A percentile compares a stretch with the other conserved stretches of the same genome.
Conservation (phyloP, 2,113 vertebrate species). For the Plecturocebus donacophilus region DNA sequence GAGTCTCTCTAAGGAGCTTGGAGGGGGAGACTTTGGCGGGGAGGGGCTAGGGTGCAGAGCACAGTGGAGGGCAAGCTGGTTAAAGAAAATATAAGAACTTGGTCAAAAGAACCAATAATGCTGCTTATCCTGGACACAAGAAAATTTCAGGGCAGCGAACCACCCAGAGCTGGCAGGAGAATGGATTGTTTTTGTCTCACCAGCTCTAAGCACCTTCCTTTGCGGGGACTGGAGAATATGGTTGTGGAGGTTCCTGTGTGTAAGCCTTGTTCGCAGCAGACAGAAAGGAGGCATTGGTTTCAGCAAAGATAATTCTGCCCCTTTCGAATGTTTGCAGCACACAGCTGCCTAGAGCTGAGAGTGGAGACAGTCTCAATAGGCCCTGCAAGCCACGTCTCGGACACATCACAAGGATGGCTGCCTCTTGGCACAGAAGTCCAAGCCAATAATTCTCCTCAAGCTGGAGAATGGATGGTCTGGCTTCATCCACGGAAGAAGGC, state of each 20-base stretch:
- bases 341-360: not conserved
- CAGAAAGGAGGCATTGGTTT: not conserved
- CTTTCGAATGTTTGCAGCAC: not conserved
- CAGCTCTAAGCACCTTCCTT: not conserved
- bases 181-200: not conserved
- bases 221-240: rapidly evolving
- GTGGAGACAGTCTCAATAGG: not conserved
- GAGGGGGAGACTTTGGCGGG: too few relatives aligned
- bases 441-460: not conserved
- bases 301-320: not conserved
- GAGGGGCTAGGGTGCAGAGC: not conserved
- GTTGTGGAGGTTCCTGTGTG: too few relatives aligned
- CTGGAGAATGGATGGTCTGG: not conserved
- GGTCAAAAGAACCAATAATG: not conserved
- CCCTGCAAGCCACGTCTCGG: not conserved
- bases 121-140: not conserved
- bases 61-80: not conserved
- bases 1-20: not conserved
- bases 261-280: not conserved
- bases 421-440: not conserved
- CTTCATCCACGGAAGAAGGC: not conserved
- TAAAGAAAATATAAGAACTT: not conserved
- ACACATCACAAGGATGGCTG: not conserved
- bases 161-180: not conserved
- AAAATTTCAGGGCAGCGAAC: not conserved